Percentiles rank a stretch among this genome's conserved stretches.
Evolutionary conservation across 2,113 vertebrate species (phyloP).

Genomic region (Mohoua ochrocephala): DNA sequence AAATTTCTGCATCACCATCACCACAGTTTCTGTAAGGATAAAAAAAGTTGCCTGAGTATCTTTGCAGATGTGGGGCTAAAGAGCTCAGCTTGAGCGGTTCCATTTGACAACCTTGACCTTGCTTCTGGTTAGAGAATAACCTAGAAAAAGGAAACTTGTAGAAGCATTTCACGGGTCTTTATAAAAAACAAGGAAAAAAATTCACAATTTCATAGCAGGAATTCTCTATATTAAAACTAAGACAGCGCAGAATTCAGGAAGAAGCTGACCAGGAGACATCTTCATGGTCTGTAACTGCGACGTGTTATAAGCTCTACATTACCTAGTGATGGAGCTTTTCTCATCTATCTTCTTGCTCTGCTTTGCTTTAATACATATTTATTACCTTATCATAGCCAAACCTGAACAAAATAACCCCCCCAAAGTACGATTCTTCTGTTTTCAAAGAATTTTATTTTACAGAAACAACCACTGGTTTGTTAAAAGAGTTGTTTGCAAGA

Average conservation of each 20-base stretch:
- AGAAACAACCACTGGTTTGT: conserved; percentile 43
- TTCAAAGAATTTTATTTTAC: conserved; percentile 38
- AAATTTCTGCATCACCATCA: background rate
- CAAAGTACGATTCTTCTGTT: background rate
- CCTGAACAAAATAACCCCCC: background rate
- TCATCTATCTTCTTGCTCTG: background rate
- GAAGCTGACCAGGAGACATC: background rate
- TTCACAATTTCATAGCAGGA: background rate
- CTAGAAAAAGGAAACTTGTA: background rate
- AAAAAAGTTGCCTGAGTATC: background rate
- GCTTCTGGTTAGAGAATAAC: background rate
- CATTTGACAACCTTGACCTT: background rate
- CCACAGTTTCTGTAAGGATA: background rate
- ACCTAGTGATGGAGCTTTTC: background rate
- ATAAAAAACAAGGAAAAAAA: background rate
- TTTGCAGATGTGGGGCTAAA: background rate
- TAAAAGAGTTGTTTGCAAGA: conserved; percentile 53
- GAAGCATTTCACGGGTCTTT: accelerated
- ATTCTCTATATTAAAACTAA: background rate
- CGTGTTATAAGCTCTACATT: accelerated
- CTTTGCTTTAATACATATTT: conserved; percentile 32
- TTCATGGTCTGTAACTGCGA: background rate
- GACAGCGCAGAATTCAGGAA: background rate
- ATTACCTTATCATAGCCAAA: conserved; percentile 27
- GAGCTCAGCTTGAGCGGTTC: background rate